Conservation (phyloP, 1,140 invertebrate species). For the Tribolium madens region DNA sequence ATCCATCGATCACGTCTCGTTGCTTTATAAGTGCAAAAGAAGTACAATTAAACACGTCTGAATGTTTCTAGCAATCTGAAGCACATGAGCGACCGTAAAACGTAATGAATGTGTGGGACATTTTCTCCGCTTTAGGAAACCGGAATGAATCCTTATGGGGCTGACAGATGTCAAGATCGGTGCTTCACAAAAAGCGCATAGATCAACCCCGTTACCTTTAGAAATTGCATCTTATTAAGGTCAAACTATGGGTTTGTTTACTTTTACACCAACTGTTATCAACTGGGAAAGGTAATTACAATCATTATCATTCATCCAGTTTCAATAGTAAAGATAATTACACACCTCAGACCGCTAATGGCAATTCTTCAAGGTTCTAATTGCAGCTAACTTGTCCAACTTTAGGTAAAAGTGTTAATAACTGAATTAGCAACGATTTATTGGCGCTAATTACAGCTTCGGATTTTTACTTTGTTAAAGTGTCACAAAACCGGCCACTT, state of each 20-base stretch:
- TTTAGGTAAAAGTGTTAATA: slow-evolving; percentile 38
- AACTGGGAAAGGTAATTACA: slow-evolving; percentile 6
- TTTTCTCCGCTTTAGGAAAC: slow-evolving; percentile 41
- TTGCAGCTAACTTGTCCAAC: background rate
- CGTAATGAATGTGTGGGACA: slow-evolving; percentile 35
- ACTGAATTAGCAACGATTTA: slow-evolving; percentile 35
- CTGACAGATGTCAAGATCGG: slow-evolving; percentile 33
- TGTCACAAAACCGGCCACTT: slow-evolving; percentile 12
- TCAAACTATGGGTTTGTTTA: slow-evolving; percentile 12
- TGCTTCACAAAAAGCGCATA: slow-evolving; percentile 39
- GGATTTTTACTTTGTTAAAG: background rate
- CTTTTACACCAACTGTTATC: slow-evolving; percentile 6
- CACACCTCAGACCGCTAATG: background rate
- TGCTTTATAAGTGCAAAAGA: slow-evolving; percentile 27
- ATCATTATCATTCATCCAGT: slow-evolving; percentile 31
- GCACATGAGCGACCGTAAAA: slow-evolving; percentile 8
- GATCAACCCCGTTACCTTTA: slow-evolving; percentile 32
- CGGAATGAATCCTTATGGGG: slow-evolving; percentile 18
- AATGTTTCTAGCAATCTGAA: slow-evolving; percentile 25
- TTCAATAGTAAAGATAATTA: slow-evolving; percentile 18
- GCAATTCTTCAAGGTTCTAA: slow-evolving; percentile 10
- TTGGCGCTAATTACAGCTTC: slow-evolving; percentile 1
- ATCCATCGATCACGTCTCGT: slow-evolving; percentile 4
- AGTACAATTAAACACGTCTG: slow-evolving; percentile 24
- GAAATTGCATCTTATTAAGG: slow-evolving; percentile 19